Evolutionary conservation across 2,888 invertebrate genomes (phyloP).

Genomic region (Phanerotoma sp.): DNA sequence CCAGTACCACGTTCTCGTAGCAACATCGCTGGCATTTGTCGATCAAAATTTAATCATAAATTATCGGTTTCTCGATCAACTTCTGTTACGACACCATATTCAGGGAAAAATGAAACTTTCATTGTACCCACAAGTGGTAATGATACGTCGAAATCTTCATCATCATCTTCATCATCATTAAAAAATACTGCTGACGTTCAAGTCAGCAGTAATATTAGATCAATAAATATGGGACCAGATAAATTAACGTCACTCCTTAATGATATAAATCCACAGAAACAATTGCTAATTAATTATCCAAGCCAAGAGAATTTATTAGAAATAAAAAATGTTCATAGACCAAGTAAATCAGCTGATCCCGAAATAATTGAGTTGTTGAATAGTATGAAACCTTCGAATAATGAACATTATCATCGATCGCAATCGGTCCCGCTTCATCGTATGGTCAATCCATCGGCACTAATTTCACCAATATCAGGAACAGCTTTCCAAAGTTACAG

Average conservation of each 20-base stretch:
- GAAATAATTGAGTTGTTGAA: constrained; percentile 68
- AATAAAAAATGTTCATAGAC: constrained; percentile 35
- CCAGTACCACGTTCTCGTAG: constrained; percentile 70
- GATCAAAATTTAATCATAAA: constrained; percentile 45
- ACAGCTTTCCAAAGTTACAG: constrained; percentile 37
- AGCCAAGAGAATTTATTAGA: constrained; percentile 53
- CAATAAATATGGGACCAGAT: constrained; percentile 33
- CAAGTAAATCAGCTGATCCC: constrained; percentile 52
- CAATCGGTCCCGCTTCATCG: constrained; percentile 78
- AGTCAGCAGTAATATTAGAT: constrained; percentile 33
- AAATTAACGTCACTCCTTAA: constrained; percentile 23
- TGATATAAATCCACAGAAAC: constrained; percentile 46
- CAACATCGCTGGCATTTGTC: constrained; percentile 57
- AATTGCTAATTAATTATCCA: constrained; percentile 53
- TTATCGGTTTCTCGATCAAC: constrained; percentile 51
- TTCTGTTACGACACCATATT: constrained; percentile 51
- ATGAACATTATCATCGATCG: constrained; percentile 62
- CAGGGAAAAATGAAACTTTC: constrained; percentile 45
- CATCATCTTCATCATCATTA: constrained; percentile 23
- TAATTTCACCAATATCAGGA: constrained; percentile 54
- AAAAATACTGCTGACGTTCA: constrained; percentile 44
- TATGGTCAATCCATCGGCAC: constrained; percentile 56
- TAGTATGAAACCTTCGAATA: constrained; percentile 57
- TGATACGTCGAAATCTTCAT: constrained; percentile 37
- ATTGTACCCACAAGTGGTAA: constrained; percentile 50